Evolutionary conservation across 2,797 vertebrate genomes (phyloP), one percentile per base, ranked within the genome.

Genomic region (Fistularia tabacaria): DNA sequence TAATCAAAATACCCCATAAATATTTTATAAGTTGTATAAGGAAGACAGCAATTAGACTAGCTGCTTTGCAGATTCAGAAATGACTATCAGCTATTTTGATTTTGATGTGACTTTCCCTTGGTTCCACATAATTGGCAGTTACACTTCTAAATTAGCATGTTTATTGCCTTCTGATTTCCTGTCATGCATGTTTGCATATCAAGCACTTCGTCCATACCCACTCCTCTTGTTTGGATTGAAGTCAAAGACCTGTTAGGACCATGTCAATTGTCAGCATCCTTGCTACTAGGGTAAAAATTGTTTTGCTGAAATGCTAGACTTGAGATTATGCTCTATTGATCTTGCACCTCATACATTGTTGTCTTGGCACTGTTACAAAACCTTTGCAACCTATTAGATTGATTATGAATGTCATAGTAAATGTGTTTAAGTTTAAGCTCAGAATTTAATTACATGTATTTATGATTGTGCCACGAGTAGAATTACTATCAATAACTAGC

Each of bases 91-190:
- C 76, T 67, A 57, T 81, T 25, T 25, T 25, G 25, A 5, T 25
- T 25, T 53, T 77, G 67, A 76, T 65, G 71, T 62, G 70, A 61
- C 72, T 60, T 67, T 63, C 51, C 52, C 69, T 71, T 74, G 49
- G 74, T 81, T 78, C 53, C 52, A 70, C 84, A 89, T 88, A 89
- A 91, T 73, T 84, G 83, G 71, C 76, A 70, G 67, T 80, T 80
- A 84, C 75, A 79, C 73, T 77, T 53, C 76, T 72, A 82, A 88
- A 91, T 91, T 89, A 88, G 84, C 88, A 90, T 91, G 89, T 90
- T 90, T 91, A 91, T 91, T 91, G 79, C 84, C 88, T 80, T 83
- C 75, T 81, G 79, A 83, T 79, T 83, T 77, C 79, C 72, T 47
- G 78, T 76, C 70, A 83, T 71, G 73, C 79, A 64, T 76, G 83